Conservation (phyloP, 1,140 invertebrate genomes). For the Araneus ventricosus region DNA sequence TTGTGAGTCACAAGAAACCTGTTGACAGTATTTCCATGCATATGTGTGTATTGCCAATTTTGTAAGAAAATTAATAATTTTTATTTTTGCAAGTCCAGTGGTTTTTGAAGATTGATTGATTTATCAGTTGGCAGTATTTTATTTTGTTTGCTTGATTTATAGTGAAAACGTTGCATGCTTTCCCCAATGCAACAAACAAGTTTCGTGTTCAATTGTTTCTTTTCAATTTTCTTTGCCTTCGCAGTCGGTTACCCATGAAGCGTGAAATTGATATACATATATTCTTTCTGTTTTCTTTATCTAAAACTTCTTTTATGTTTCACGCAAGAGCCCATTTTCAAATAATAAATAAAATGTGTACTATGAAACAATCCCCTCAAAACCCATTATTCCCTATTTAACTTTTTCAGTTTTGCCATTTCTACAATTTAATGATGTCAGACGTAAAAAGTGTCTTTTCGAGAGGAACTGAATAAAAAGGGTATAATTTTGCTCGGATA, state of each 20-base stretch:
- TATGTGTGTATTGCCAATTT: too few species aligned
- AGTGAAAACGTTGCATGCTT: too few species aligned
- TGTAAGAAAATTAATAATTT: too few species aligned
- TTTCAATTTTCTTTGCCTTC: background rate
- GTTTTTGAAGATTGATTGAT: too few species aligned
- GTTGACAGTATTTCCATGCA: too few species aligned
- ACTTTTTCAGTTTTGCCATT: too few species aligned
- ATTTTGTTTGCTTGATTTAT: too few species aligned
- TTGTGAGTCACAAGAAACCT: too few species aligned
- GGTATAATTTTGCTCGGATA: background rate
- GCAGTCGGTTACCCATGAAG: background rate
- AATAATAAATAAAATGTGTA: background rate
- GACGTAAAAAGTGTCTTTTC: background rate
- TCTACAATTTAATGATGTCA: too few species aligned
- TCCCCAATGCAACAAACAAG: too few species aligned
- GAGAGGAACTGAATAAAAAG: background rate
- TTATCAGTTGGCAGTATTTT: too few species aligned
- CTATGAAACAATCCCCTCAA: background rate
- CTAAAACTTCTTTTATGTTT: background rate
- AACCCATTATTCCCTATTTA: background rate
- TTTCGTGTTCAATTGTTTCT: background rate
- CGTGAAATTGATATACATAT: background rate
- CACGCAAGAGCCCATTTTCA: background rate
- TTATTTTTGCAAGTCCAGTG: too few species aligned
- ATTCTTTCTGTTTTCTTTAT: background rate